Base-by-base conservation (phyloP, 1,140 invertebrate species). In the Hirudo medicinalis region DNA sequence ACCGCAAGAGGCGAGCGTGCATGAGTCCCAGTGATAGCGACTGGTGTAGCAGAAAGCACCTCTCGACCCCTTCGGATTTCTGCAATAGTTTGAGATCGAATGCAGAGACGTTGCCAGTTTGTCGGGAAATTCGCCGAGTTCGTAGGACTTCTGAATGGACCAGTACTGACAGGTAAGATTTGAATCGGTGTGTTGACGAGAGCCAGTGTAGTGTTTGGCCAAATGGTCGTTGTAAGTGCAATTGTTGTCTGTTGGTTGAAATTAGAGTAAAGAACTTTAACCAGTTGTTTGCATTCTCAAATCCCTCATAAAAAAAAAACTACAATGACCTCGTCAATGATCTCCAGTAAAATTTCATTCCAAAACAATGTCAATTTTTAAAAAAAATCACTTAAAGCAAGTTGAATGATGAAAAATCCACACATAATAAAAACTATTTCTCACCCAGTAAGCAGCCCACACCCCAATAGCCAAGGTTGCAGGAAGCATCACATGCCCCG, bases 181-280 rank as follows among this genome's bases (percentile, higher is more conserved):
- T 17, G 40, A 27, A 32, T 72, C 72, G 20, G 72, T 69, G 25
- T 36, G 13, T 19, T 60, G 43, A 53, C 27, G 40, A 43, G 25
- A 22, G 3, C 72, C 72, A 32, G n/a, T 36, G 54, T 72, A 72
- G 40, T 49, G 40, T 6, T 15, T n/a, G n/a, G 36, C 67, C 19
- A 32, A n/a, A 3, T 27, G n/a, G 49, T 72, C 72, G 54, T 72
- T 69, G 66, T 72, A 72, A 4, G 72, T 54, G 67, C 72, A 72
- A n/a, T 55, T 69, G 68, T 54, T 72, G 20, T 69, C 72, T 72
- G 66, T 13, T n/a, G 57, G 43, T 54, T 49, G 43, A 13, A 49
- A 49, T 49, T 49, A 15, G 11, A 49, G 4, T 49, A 49, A 49
- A 27, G 25, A 57, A 3, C 20, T 63, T 27, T 8, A 63, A 63